Base-by-base conservation (phyloP, 2,797 vertebrate species). In the Chrosomus eos region DNA sequence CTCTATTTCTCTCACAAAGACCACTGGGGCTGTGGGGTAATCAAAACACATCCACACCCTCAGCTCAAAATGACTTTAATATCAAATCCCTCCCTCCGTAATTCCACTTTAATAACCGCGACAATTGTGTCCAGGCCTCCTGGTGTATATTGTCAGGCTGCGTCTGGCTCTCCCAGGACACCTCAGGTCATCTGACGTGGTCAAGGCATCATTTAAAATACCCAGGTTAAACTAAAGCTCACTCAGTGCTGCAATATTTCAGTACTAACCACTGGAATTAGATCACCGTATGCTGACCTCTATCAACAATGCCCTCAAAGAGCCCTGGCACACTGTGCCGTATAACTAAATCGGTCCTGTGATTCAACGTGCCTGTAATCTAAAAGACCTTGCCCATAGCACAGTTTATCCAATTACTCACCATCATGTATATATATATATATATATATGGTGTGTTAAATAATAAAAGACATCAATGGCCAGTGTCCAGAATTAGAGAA, bases 21-120 rank as follows among this genome's bases (percentile, higher is more conserved):
- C 23, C 72, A 82, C 10, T 76, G 64, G 72, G 80, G 55, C 71
- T 70, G 53, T 64, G 82, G 26, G 55, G 43, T 84, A 81, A 87
- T 84, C 83, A 87, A 84, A 84, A 74, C 77, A 66, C 64, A 81
- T 77, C 71, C 64, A 80, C 71, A 84, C 83, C 81, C 82, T 84
- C 78, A 84, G 72, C 82, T 75, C 71, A 64, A 81, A 81, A 84
- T 81, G 21, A 33, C 73, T 88, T 82, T 82, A 85, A 87, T 87
- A 81, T 85, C 80, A 84, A 86, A 80, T 60, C 77, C 77, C 78
- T 77, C 48, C 53, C 55, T 76, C 64, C 26, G 38, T 79, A 84
- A 84, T 88, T 85, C 74, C 23, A 81, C 85, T 87, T 53, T 71
- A 84, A 84, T 86, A 81, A 78, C 83, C 71, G 83, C 81, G 66